These are phyloP conservation scores for Philaenus spumarius DNA, from an alignment of 1,140 invertebrate genomes.

Conservation along the genomic window DNA sequence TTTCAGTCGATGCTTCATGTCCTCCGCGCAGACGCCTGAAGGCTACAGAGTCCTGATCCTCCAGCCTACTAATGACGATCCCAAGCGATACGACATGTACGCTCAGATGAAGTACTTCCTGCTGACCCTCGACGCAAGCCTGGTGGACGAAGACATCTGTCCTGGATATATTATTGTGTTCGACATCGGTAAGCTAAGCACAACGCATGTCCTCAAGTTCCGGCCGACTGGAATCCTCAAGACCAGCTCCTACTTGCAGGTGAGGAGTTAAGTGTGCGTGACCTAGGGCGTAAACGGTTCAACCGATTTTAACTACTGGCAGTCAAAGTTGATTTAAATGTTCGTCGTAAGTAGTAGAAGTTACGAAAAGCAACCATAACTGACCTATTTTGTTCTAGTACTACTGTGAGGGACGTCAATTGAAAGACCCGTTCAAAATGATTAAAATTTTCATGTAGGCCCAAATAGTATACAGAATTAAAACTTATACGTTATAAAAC, in stretches of 20 bases:
- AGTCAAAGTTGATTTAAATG: too few species aligned
- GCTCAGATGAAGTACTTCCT: slow-evolving; percentile 9
- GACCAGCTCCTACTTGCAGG: slow-evolving; percentile 9
- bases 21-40: not conserved
- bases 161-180: slow-evolving; percentile 3
- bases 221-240: not conserved
- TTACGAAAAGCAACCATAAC: too few species aligned
- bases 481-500: too few species aligned
- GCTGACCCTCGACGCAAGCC: slow-evolving; percentile 1
- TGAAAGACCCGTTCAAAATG: too few species aligned
- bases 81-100: slow-evolving; percentile 8
- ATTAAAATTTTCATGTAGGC: too few species aligned
- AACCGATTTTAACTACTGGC: too few species aligned
- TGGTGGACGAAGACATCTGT: not conserved
- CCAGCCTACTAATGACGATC: not conserved
- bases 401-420: too few species aligned
- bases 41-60: not conserved
- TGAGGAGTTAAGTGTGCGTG: too few species aligned
- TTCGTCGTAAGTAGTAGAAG: too few species aligned
- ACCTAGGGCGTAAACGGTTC: too few species aligned
- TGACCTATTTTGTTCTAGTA: too few species aligned
- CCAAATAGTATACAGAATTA: too few species aligned
- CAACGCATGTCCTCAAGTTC: slow-evolving; percentile 4
- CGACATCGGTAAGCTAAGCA: slow-evolving; percentile 1
- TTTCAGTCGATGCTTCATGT: not conserved